phyloP scores from a whole-genome alignment of 2,113 vertebrate species.

The Arizona elegans region DNA sequence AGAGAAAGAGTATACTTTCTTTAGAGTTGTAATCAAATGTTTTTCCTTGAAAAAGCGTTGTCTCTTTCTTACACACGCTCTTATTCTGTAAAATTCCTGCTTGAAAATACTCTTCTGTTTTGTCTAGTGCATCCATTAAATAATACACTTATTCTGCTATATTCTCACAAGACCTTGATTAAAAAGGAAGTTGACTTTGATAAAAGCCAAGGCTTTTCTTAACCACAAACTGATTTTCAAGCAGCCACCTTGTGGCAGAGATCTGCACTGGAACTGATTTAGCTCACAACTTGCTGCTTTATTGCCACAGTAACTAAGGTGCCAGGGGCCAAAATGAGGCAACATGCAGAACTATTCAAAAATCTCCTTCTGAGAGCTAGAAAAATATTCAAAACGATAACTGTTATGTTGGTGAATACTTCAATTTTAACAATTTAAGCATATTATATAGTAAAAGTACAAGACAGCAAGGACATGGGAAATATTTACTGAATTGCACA shows the following conservation, averaged over 20 bases:
- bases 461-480: neutral
- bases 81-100: conserved; percentile 22
- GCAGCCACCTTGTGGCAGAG: neutral
- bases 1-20: conserved; percentile 35
- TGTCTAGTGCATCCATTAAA: conserved; percentile 28
- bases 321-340: neutral
- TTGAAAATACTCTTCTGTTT: conserved; percentile 47
- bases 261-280: neutral
- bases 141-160: conserved; percentile 2
- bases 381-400: neutral
- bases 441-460: neutral
- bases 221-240: conserved; percentile 1
- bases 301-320: neutral
- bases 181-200: conserved; percentile 22
- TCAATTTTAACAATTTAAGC: neutral
- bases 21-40: conserved; percentile 8
- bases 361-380: neutral
- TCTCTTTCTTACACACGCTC: neutral
- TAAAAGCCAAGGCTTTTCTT: neutral
- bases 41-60: conserved; percentile 14
- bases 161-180: conserved; percentile 7
- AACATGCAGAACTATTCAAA: neutral
- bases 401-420: neutral
- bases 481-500: neutral
- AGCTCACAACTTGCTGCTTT: neutral